Evolutionary conservation across 2,888 invertebrate genomes (phyloP), one percentile per base, ranked within the genome.

Genomic region (Thymelicus acteon): DNA sequence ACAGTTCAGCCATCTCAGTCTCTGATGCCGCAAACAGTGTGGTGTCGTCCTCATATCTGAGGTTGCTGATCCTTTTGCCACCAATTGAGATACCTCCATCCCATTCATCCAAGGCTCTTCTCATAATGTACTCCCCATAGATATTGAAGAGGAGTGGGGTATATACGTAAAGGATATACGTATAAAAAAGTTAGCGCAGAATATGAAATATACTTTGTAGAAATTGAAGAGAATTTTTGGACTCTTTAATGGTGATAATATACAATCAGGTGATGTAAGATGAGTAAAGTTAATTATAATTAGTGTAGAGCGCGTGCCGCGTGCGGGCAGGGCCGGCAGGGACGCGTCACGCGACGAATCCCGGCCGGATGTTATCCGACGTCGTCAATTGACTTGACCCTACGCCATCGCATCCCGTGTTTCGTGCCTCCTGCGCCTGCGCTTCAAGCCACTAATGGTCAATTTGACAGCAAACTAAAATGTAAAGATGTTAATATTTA

Each of bases 341-440:
- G 31, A 31, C 31, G 31, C 31, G 31, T 31, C 31, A 31, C 80
- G 75, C 82, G 82, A 77, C 69, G 83, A 81, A 82, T 80, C 72
- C 80, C 84, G 82, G 77, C 87, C 91, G 92, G 91, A 91, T 88
- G 91, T 88, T 82, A 81, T 85, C 83, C 88, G 86, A 82, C 89
- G 85, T 88, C 89, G 85, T 88, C 91, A 92, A 92, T 93, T 92
- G 92, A 90, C 87, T 92, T 92, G 92, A 92, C 92, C 92, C 91
- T 86, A 88, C 87, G 88, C 81, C 85, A 83, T 79, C 85, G 82
- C 84, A 86, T 89, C 87, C 89, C 90, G 89, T 86, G 80, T 81
- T 83, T 81, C 85, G 78, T 72, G 66, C 73, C 73, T 68, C 68
- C 19, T 57, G 61, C 68, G 40, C 68, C 19, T 57, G 61, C 68